Evolutionary conservation across 2,888 invertebrate species (phyloP).

Genomic region (Liodrosophila aerea): DNA sequence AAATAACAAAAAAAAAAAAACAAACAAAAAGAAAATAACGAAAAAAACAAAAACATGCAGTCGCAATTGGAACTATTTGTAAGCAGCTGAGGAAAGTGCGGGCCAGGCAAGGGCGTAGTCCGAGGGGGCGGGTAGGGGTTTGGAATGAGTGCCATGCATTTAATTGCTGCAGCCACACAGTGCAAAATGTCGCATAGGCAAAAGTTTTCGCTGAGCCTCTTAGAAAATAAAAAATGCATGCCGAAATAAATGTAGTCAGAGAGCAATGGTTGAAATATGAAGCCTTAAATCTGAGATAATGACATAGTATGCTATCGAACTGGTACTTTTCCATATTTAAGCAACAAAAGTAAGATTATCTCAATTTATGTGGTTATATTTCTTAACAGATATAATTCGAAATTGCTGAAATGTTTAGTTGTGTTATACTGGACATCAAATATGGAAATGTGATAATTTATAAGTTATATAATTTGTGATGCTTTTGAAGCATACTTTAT

Average conservation of each 20-base stretch:
- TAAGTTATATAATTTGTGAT: too few relatives aligned
- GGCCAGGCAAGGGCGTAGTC: not conserved
- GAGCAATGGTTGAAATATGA: not conserved
- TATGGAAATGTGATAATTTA: too few relatives aligned
- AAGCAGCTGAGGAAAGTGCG: slow-evolving; percentile 14
- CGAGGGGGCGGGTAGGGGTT: slow-evolving; percentile 7
- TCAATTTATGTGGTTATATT: too few relatives aligned
- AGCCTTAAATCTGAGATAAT: too few relatives aligned
- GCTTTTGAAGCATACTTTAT: too few relatives aligned
- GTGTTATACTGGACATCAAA: too few relatives aligned
- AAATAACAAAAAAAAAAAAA: slow-evolving; percentile 25
- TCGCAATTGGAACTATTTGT: slow-evolving; percentile 73
- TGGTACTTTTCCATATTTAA: not conserved
- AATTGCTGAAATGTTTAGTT: too few relatives aligned
- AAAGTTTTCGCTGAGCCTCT: slow-evolving; percentile 26
- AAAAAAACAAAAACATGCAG: slow-evolving; percentile 48
- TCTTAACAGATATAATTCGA: too few relatives aligned
- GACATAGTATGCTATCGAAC: too few relatives aligned
- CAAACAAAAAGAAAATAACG: not conserved
- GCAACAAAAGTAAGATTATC: too few relatives aligned
- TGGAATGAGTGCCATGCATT: slow-evolving; percentile 55
- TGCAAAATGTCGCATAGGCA: slow-evolving; percentile 44
- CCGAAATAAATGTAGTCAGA: slow-evolving; percentile 1
- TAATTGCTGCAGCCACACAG: slow-evolving; percentile 57
- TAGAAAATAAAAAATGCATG: not conserved